Conservation (phyloP, 2,888 invertebrate species). For the Diplazon laetatorius region DNA sequence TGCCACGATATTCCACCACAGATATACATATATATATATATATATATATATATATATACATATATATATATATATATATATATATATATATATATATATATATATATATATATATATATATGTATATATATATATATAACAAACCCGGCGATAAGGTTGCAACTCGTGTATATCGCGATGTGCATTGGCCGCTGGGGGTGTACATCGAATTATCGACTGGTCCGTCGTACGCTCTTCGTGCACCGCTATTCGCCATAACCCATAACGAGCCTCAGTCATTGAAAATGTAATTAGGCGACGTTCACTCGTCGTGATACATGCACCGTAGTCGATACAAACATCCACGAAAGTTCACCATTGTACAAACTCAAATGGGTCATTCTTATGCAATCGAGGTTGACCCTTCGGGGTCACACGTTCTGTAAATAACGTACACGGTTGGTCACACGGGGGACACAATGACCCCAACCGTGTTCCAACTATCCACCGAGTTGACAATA, state of each 20-base stretch:
- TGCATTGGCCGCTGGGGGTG: not conserved
- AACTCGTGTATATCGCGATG: not conserved
- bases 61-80: not conserved
- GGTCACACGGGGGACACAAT: too few species aligned
- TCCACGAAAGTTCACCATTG: too few species aligned
- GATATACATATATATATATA: too few species aligned
- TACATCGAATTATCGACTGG: not conserved
- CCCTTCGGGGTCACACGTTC: too few species aligned
- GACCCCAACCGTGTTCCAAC: too few species aligned
- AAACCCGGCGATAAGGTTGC: not conserved
- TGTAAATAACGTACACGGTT: too few species aligned
- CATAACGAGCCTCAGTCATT: not conserved
- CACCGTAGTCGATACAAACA: too few species aligned
- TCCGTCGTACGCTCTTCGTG: not conserved
- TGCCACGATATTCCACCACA: not conserved
- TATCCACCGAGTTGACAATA: too few species aligned
- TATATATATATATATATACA: slow-evolving; percentile 2
- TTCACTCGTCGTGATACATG: not conserved
- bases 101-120: slow-evolving; percentile 4
- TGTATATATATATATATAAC: not conserved
- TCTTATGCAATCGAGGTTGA: too few species aligned
- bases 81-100: not conserved
- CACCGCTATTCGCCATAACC: not conserved
- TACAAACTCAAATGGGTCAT: too few species aligned
- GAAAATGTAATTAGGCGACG: not conserved